A percentile compares a stretch with the other conserved stretches of the same genome.
These are phyloP conservation scores for Tupiocoris notatus DNA, from an alignment of 2,888 invertebrate genomes.

Conservation along the genomic window DNA sequence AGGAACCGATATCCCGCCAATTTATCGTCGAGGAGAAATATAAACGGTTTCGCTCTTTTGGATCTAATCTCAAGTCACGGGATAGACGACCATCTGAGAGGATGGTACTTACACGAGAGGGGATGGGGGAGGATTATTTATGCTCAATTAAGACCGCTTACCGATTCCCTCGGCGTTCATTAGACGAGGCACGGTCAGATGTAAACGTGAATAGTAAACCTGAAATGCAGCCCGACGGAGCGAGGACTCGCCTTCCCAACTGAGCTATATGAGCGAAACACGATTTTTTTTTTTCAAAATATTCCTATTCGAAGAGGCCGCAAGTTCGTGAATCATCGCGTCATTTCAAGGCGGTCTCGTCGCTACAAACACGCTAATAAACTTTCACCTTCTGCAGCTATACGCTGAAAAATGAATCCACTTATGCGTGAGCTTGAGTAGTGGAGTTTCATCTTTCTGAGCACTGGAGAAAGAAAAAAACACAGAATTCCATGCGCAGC, in stretches of 20 bases:
- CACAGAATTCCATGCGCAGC: too few species aligned
- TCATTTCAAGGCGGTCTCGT: background rate
- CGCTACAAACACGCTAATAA: background rate
- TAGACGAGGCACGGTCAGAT: background rate
- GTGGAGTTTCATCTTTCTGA: too few species aligned
- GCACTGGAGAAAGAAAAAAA: too few species aligned
- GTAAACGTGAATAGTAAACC: conserved; percentile 17
- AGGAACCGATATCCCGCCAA: conserved; percentile 23
- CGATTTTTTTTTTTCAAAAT: conserved; percentile 7
- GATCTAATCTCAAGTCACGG: conserved; percentile 27
- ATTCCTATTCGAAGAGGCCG: background rate
- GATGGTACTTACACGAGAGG: background rate
- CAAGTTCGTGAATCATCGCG: background rate
- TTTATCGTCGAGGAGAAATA: conserved; percentile 35
- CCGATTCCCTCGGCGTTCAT: conserved; percentile 33
- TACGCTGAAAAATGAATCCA: too few species aligned
- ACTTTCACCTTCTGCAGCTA: too few species aligned
- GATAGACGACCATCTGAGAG: background rate
- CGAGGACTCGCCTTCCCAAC: background rate
- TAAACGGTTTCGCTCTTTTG: conserved; percentile 33
- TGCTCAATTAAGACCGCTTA: conserved; percentile 38
- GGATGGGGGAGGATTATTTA: conserved; percentile 20
- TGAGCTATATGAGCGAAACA: conserved; percentile 4
- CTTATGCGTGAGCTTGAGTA: too few species aligned
- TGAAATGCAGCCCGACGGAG: conserved; percentile 10